phyloP scores from a whole-genome alignment of 2,797 vertebrate genomes.

The Rhinatrema bivittatum region DNA sequence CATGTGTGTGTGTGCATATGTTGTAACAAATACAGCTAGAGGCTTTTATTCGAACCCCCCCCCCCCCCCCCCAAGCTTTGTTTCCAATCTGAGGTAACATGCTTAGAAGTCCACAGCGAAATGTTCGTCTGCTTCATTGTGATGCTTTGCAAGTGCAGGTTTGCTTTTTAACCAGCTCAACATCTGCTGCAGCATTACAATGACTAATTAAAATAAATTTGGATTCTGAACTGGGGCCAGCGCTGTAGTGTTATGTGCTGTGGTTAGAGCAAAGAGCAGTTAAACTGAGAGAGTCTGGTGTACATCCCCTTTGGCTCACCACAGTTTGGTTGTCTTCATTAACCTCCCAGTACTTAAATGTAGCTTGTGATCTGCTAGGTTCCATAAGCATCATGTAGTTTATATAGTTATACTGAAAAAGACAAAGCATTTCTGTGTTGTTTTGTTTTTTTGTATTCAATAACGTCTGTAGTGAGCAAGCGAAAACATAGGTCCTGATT shows the following conservation, averaged over 20 bases:
- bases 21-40: constrained; percentile 12
- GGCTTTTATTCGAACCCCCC: background rate
- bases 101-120: constrained; percentile 25
- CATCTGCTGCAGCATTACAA: constrained; percentile 51
- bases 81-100: constrained; percentile 9
- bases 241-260: too few relatives aligned
- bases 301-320: too few relatives aligned
- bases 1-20: constrained; percentile 11
- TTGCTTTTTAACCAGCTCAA: constrained; percentile 38
- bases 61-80: constrained; percentile 1
- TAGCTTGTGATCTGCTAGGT: constrained; percentile 37
- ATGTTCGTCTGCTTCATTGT: constrained; percentile 39
- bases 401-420: constrained; percentile 35
- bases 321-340: too few relatives aligned
- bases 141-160: constrained; percentile 43
- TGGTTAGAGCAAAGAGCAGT: too few relatives aligned
- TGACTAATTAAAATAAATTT: constrained; percentile 62
- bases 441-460: too few relatives aligned
- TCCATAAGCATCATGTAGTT: constrained; percentile 43
- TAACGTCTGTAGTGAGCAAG: too few relatives aligned
- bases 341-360: constrained; percentile 51
- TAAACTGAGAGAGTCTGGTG: too few relatives aligned
- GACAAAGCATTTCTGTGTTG: too few relatives aligned
- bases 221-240: constrained; percentile 56
- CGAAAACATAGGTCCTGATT: too few relatives aligned